phyloP scores from a whole-genome alignment of 2,113 vertebrate species.

The Urocolius indicus region DNA sequence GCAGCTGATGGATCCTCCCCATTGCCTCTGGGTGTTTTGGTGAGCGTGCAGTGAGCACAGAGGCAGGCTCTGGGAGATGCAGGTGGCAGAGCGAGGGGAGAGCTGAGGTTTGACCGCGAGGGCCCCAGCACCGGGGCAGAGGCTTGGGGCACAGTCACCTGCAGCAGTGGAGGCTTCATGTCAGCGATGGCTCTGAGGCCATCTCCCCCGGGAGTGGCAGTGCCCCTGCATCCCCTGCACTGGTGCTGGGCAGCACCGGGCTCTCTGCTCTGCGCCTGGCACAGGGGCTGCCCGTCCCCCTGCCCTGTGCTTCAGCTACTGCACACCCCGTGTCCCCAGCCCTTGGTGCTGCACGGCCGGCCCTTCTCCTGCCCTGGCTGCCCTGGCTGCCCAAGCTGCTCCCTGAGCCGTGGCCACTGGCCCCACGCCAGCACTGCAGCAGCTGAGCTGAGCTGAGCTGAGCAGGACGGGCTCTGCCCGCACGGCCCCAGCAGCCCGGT shows the following conservation, averaged over 20 bases:
- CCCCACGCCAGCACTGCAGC: neutral
- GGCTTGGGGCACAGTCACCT: neutral
- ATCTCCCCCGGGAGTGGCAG: no score
- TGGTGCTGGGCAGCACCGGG: neutral
- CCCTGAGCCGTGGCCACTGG: neutral
- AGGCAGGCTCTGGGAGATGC: neutral
- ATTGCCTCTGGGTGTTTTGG: neutral
- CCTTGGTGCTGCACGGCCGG: rapidly evolving
- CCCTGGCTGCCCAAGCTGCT: rapidly evolving
- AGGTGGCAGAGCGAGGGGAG: neutral
- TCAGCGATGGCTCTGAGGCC: rapidly evolving
- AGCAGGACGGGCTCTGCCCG: neutral
- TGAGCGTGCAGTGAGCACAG: neutral
- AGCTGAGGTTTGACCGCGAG: rapidly evolving
- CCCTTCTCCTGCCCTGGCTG: neutral
- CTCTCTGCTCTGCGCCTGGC: neutral
- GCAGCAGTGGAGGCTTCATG: neutral
- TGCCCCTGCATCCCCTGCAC: no score
- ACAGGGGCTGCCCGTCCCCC: neutral
- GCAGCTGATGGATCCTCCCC: neutral
- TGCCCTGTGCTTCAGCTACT: no score
- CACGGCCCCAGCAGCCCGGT: neutral
- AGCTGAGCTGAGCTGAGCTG: neutral
- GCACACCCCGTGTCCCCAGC: rapidly evolving
- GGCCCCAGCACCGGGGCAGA: neutral